Conservation (phyloP, 2,113 vertebrate genomes). For the zebrafish (Danio rerio) region GRCz12tu NC_133198.1:5157001-5157500, state of each 20-base stretch:
- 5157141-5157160: constrained; percentile 53
- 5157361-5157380: constrained; percentile 38
- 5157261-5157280: not conserved
- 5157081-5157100: constrained; percentile 5
- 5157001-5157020: too few relatives aligned
- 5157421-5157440: not conserved
- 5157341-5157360: constrained; percentile 37
- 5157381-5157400: constrained; percentile 11
- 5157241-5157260: not conserved
- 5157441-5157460: not conserved
- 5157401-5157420: not conserved
- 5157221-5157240: constrained; percentile 32
- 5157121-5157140: constrained; percentile 32
- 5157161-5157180: constrained; percentile 50
- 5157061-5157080: not conserved
- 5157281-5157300: constrained; percentile 34
- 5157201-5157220: constrained; percentile 4
- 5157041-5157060: not conserved
- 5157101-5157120: constrained; percentile 3
- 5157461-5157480: too few relatives aligned
- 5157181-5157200: constrained; percentile 22
- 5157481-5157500: constrained; percentile 1
- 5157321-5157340: constrained; percentile 34
- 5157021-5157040: too few relatives aligned
- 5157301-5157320: constrained; percentile 47